Evolutionary conservation across 1,140 invertebrate genomes (phyloP).

Genomic region (Brachionus plicatilis): DNA sequence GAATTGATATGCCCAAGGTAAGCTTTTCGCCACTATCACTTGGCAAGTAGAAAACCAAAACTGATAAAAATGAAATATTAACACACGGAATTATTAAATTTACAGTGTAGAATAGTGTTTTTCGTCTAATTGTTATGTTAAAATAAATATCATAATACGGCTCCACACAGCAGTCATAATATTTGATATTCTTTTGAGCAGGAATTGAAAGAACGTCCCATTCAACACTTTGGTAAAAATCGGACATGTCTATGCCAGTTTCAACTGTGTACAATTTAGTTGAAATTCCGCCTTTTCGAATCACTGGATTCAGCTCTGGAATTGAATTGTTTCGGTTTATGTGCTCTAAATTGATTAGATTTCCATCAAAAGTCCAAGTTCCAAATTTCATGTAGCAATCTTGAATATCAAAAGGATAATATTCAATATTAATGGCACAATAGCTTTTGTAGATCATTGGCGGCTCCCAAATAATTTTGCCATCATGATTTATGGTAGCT

Average conservation of each 20-base stretch:
- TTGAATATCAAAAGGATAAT: slow-evolving; percentile 93
- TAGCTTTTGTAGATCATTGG: slow-evolving; percentile 98
- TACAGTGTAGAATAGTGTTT: slow-evolving; percentile 56
- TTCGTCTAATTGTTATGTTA: slow-evolving; percentile 52
- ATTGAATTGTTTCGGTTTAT: slow-evolving; percentile 42
- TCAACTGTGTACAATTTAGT: slow-evolving; percentile 38
- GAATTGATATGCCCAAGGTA: slow-evolving; percentile 94
- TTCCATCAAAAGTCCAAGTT: slow-evolving; percentile 95
- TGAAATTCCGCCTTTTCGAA: slow-evolving; percentile 11
- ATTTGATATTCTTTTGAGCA: slow-evolving; percentile 44
- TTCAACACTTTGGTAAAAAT: slow-evolving; percentile 42
- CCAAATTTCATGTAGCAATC: slow-evolving; percentile 91
- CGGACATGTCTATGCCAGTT: slow-evolving; percentile 40
- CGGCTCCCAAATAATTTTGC: slow-evolving; percentile 88
- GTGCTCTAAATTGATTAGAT: slow-evolving; percentile 69
- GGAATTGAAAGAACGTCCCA: slow-evolving; percentile 45
- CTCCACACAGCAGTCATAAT: slow-evolving; percentile 46
- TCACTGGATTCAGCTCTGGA: not conserved
- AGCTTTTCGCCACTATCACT: slow-evolving; percentile 97
- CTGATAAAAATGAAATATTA: slow-evolving; percentile 81
- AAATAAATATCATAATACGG: slow-evolving; percentile 56
- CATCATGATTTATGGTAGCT: slow-evolving; percentile 68
- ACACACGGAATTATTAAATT: slow-evolving; percentile 57
- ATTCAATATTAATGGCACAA: slow-evolving; percentile 81
- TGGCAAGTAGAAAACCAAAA: slow-evolving; percentile 94